Percentiles rank a stretch among this genome's conserved stretches.
These are phyloP conservation scores for Colistium nudipinnis DNA, from an alignment of 2,113 vertebrate species.

Conservation along the genomic window DNA sequence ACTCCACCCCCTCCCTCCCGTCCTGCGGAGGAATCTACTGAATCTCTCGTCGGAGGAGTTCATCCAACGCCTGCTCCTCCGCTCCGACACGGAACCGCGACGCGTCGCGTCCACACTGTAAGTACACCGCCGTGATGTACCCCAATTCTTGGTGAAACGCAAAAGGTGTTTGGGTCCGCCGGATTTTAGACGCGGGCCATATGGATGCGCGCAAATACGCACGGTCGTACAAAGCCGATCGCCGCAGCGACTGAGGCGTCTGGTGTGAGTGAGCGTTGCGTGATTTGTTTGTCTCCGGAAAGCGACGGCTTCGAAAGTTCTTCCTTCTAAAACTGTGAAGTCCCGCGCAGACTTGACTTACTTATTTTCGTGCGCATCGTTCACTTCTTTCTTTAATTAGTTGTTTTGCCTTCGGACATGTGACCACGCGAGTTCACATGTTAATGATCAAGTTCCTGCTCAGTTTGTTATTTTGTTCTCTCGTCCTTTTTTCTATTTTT, in stretches of 20 bases:
- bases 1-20: conserved; percentile 61
- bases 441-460: not conserved
- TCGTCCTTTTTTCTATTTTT: not conserved
- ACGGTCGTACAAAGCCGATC: not conserved
- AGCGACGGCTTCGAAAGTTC: not conserved
- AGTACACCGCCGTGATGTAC: conserved; percentile 25
- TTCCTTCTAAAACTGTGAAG: accelerated
- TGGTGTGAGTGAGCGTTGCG: not conserved
- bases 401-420: not conserved
- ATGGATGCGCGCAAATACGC: conserved; percentile 38
- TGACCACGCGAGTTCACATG: not conserved
- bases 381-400: not conserved
- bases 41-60: conserved; percentile 7
- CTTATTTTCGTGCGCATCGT: not conserved
- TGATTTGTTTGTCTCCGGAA: not conserved
- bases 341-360: too few species aligned
- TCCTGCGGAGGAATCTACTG: conserved; percentile 15
- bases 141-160: accelerated
- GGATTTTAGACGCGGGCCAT: not conserved
- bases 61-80: conserved; percentile 19
- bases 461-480: not conserved
- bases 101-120: conserved; percentile 25
- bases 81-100: not conserved
- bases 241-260: not conserved
- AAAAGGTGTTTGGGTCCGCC: not conserved